Base-by-base conservation (phyloP, 2,888 invertebrate species). In the Hesperia comma region DNA sequence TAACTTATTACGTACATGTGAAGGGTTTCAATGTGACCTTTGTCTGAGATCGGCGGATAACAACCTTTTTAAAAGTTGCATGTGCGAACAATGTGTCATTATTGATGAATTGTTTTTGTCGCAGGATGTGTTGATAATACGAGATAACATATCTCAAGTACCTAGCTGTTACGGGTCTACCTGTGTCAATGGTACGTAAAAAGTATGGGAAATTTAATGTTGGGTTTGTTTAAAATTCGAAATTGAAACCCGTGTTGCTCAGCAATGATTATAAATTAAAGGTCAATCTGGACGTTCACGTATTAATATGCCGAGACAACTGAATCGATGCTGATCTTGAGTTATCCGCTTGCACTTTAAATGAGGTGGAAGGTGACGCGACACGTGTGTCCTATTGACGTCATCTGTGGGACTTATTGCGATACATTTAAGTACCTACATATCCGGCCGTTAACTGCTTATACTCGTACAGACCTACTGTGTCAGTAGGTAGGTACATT, bases 391-490 rank as follows among this genome's bases (percentile, higher is more conserved):
- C 53, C 58, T 15, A 60, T 60, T 60, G 64, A 72, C 61, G 63
- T 74, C 69, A 74, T 78, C 68, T 71, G 70, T 73, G 71, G 72
- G 78, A 72, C 68, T 74, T 79, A 75, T 78, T 60, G 72, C 71
- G 67, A 76, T 41, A 53, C 41, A 58, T 64, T 58, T 53, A n/a
- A n/a, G n/a, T 37, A 57, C 49, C 40, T 57, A 43, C 26, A 26
- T 26, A 26, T 26, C 26, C 3, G 26, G 46, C 55, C 54, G n/a
- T 56, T 37, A 63, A 49, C 56, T 56, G 46, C 40, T 56, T 41
- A 41, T 46, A 17, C 15, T 26, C n/a, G n/a, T n/a, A n/a, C n/a
- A n/a, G n/a, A n/a, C n/a, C n/a, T n/a, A n/a, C n/a, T n/a, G n/a
- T n/a, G n/a, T n/a, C n/a, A n/a, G n/a, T n/a, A 19, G 15, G 63